Evolutionary conservation across 1,140 invertebrate species (phyloP).

Genomic region (Philaenus spumarius): DNA sequence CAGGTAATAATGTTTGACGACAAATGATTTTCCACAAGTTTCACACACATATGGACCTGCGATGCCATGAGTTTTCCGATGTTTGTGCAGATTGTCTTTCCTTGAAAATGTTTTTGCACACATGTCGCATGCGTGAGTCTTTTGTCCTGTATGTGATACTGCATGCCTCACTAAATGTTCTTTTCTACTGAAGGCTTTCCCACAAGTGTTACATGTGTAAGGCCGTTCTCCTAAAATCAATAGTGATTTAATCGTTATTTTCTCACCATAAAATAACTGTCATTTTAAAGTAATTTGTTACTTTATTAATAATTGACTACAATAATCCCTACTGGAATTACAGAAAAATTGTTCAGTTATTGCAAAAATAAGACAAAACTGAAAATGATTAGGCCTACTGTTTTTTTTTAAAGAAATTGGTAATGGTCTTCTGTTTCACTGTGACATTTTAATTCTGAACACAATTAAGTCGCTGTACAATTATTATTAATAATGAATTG

Average conservation of each 20-base stretch:
- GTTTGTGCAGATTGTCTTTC: conserved; percentile 69
- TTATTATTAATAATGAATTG: too few species aligned
- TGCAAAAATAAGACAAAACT: too few species aligned
- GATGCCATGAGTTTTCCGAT: conserved; percentile 57
- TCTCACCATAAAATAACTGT: neutral
- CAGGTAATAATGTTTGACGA: conserved; percentile 58
- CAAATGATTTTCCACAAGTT: conserved; percentile 63
- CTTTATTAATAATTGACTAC: too few species aligned
- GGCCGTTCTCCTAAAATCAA: conserved; percentile 55
- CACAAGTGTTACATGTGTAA: conserved; percentile 59
- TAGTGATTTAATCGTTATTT: neutral
- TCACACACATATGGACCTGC: conserved; percentile 61
- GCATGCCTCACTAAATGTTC: conserved; percentile 66
- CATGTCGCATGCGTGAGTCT: conserved; percentile 65
- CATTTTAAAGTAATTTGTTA: too few species aligned
- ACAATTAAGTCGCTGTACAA: too few species aligned
- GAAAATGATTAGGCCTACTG: too few species aligned
- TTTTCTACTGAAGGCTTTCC: conserved; percentile 64
- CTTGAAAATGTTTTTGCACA: conserved; percentile 70
- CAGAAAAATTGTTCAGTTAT: too few species aligned
- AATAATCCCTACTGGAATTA: too few species aligned
- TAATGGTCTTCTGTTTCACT: too few species aligned
- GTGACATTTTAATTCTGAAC: too few species aligned
- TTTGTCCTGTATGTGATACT: conserved; percentile 65
- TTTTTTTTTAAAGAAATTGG: too few species aligned